These are phyloP conservation scores for Colletes gigas DNA, from an alignment of 1,140 invertebrate genomes.

Conservation along the genomic window DNA sequence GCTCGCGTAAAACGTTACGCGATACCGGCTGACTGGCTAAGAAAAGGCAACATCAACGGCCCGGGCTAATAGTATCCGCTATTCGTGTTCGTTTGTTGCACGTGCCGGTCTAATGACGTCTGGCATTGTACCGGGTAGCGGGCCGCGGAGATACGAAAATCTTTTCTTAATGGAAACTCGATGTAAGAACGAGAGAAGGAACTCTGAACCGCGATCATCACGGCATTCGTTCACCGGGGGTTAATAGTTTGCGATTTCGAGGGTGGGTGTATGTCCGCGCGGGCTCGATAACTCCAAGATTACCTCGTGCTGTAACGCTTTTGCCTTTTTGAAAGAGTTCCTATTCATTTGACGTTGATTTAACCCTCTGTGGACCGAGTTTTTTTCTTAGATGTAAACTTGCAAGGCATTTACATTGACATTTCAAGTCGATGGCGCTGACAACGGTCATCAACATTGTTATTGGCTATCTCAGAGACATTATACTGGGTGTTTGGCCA, in stretches of 20 bases:
- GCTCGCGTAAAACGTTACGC: conserved; percentile 55
- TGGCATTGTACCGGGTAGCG: conserved; percentile 38
- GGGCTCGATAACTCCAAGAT: too few relatives aligned
- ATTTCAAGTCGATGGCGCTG: too few relatives aligned
- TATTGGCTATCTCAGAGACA: too few relatives aligned
- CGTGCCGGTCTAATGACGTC: conserved; percentile 55
- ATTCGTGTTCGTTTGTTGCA: conserved; percentile 57
- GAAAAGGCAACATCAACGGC: conserved; percentile 52
- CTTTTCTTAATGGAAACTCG: conserved; percentile 60
- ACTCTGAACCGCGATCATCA: conserved; percentile 3
- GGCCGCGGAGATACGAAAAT: conserved; percentile 46
- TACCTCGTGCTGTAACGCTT: too few relatives aligned
- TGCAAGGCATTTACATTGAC: too few relatives aligned
- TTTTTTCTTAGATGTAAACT: too few relatives aligned
- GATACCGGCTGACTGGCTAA: conserved; percentile 57
- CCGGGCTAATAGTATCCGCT: conserved; percentile 56
- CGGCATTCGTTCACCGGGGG: not conserved
- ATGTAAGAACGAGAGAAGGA: conserved; percentile 35
- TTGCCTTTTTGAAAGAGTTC: too few relatives aligned
- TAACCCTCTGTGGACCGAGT: too few relatives aligned
- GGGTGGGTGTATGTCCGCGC: not conserved
- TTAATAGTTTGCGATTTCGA: conserved; percentile 22
- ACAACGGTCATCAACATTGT: too few relatives aligned
- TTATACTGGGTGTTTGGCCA: too few relatives aligned
- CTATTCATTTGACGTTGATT: too few relatives aligned